These are phyloP conservation scores for Salmo trutta DNA, from an alignment of 2,797 vertebrate species.

Conservation along the genomic window DNA sequence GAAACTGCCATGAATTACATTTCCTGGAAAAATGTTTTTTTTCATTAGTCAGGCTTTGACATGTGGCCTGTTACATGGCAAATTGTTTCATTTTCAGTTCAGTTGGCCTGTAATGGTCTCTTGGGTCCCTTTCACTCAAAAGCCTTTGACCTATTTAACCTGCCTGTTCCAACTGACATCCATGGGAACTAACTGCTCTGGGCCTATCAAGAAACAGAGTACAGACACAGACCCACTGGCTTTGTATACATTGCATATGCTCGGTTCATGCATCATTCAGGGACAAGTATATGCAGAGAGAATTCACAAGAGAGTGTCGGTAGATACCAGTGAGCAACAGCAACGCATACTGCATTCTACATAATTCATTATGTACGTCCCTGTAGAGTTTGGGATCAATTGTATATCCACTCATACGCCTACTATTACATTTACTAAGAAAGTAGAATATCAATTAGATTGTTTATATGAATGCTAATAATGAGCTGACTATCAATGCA, in stretches of 20 bases:
- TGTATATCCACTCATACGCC: conserved; percentile 40
- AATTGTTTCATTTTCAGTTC: conserved; percentile 14
- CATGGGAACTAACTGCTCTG: conserved; percentile 1
- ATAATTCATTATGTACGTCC: conserved; percentile 54
- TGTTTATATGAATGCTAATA: neutral
- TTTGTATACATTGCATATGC: conserved; percentile 23
- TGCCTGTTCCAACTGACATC: conserved; percentile 19
- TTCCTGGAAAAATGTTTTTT: neutral
- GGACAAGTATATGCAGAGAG: conserved; percentile 16
- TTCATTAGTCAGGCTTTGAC: conserved; percentile 12
- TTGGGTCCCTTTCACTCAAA: conserved; percentile 16
- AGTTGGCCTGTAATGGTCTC: neutral
- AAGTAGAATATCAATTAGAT: neutral
- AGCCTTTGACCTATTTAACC: conserved; percentile 19
- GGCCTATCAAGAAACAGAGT: conserved; percentile 4
- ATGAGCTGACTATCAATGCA: neutral
- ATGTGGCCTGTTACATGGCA: neutral
- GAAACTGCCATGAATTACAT: neutral
- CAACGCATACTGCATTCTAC: conserved; percentile 29
- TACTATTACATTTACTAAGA: neutral
- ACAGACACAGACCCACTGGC: neutral
- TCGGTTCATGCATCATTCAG: conserved; percentile 28
- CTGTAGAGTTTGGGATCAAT: conserved; percentile 39
- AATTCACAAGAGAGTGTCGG: conserved; percentile 23
- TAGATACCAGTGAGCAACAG: neutral